A percentile compares a stretch with the other conserved stretches of the same genome.
phyloP scores from a whole-genome alignment of 1,140 invertebrate genomes.

The Neelides sp. region DNA sequence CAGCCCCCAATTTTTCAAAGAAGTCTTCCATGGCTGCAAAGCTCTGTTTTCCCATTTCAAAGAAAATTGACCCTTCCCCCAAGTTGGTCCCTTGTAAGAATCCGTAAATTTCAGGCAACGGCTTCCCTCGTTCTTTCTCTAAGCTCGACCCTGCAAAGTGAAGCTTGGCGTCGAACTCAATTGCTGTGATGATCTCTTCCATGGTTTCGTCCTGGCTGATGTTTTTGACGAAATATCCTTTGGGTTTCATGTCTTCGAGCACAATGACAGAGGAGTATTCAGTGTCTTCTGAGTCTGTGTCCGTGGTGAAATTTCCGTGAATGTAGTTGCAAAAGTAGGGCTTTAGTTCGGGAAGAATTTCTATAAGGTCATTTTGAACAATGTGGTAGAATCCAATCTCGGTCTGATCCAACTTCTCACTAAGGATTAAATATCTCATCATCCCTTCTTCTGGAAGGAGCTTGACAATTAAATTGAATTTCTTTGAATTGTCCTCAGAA shows the following conservation, averaged over 20 bases:
- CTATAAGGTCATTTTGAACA: not conserved
- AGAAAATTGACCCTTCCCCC: not conserved
- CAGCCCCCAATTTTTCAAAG: not conserved
- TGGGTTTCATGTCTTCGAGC: conserved; percentile 19
- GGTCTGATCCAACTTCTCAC: conserved; percentile 6
- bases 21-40: not conserved
- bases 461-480: conserved; percentile 16
- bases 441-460: conserved; percentile 5
- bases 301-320: not conserved
- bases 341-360: conserved; percentile 1
- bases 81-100: not conserved
- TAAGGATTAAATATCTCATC: not conserved
- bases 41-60: not conserved
- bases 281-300: not conserved
- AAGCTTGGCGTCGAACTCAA: conserved; percentile 19
- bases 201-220: not conserved
- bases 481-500: not conserved
- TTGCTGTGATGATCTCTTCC: not conserved
- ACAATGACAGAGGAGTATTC: conserved; percentile 13
- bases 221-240: conserved; percentile 5
- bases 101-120: conserved; percentile 7
- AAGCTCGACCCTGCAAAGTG: conserved; percentile 9
- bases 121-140: not conserved
- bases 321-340: conserved; percentile 8
- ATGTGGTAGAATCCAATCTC: conserved; percentile 21